Conservation (phyloP, 1,140 invertebrate genomes). For the Achroia grisella region DNA sequence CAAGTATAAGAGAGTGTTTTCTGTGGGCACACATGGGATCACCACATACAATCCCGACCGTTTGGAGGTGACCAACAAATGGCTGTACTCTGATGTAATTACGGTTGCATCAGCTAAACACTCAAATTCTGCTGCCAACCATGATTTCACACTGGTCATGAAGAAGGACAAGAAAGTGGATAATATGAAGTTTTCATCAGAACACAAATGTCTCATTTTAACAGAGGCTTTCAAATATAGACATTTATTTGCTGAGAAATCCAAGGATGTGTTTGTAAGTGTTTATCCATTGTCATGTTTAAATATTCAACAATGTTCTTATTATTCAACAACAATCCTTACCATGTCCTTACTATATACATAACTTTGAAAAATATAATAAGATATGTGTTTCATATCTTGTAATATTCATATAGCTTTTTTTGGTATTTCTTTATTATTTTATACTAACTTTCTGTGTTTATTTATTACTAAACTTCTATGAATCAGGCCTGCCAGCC, state of each 20-base stretch:
- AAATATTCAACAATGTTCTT: too few species aligned
- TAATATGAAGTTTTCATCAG: slow-evolving; percentile 97
- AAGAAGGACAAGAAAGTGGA: slow-evolving; percentile 94
- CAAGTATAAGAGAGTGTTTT: slow-evolving; percentile 99
- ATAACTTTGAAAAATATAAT: too few species aligned
- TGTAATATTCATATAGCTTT: too few species aligned
- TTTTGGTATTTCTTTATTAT: too few species aligned
- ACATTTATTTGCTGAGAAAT: slow-evolving; percentile 85
- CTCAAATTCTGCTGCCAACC: slow-evolving; percentile 61
- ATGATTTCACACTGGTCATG: slow-evolving; percentile 91
- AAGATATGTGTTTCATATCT: too few species aligned
- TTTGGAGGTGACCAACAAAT: slow-evolving; percentile 95
- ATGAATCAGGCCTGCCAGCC: too few species aligned
- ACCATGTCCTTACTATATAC: too few species aligned
- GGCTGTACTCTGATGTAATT: slow-evolving; percentile 89
- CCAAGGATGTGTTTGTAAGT: slow-evolving; percentile 83
- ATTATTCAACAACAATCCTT: too few species aligned
- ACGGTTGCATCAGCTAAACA: slow-evolving; percentile 80
- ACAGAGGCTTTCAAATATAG: slow-evolving; percentile 92
- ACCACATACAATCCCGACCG: slow-evolving; percentile 97
- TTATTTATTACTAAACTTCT: too few species aligned
- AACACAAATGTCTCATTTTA: slow-evolving; percentile 92
- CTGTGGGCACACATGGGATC: slow-evolving; percentile 95
- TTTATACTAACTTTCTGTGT: too few species aligned
- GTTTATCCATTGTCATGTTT: too few species aligned